phyloP scores from a whole-genome alignment of 2,113 vertebrate species.

The Orthonyx spaldingii region DNA sequence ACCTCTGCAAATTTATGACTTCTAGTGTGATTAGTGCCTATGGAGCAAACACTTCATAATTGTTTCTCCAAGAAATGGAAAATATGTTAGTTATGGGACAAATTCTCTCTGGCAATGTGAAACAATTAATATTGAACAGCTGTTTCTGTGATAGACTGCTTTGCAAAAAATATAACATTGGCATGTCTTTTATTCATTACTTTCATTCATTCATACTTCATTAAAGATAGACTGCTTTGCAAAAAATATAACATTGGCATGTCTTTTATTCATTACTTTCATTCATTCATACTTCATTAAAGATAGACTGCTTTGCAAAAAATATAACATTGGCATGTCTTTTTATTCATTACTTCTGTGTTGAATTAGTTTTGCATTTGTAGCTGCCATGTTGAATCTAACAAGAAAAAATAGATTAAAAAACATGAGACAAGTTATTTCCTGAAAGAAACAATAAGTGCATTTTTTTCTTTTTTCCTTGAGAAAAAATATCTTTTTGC shows the following conservation, averaged over 20 bases:
- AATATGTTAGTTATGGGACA: slow-evolving; percentile 12
- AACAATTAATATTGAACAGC: slow-evolving; percentile 1
- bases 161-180: not conserved
- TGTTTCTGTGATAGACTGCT: not conserved
- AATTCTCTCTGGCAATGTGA: not conserved
- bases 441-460: not conserved
- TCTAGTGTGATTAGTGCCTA: not conserved
- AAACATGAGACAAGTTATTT: not conserved
- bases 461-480: not conserved
- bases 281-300: no score
- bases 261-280: no score
- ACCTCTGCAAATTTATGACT: not conserved
- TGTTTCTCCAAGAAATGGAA: slow-evolving; percentile 42
- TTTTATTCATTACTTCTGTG: not conserved
- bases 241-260: no score
- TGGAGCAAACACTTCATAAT: slow-evolving; percentile 2
- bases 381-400: not conserved
- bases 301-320: not conserved
- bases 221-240: no score
- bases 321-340: not conserved
- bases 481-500: not conserved
- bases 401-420: not conserved
- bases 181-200: not conserved
- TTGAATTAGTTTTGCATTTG: not conserved
- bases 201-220: no score